Evolutionary conservation across 2,797 vertebrate genomes (phyloP).

Genomic region (Crax fasciolata): DNA sequence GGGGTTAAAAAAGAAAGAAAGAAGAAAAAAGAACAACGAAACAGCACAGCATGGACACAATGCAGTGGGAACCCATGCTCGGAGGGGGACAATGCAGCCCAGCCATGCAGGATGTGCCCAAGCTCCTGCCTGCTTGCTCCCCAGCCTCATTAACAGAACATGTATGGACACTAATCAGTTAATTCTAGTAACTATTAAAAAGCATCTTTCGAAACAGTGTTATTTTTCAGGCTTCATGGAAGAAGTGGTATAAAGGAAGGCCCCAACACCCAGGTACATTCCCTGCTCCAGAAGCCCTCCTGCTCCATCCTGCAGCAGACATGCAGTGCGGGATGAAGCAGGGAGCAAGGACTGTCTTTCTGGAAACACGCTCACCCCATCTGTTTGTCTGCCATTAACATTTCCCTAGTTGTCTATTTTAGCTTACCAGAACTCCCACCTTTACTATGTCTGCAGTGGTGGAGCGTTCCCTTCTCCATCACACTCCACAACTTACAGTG

Average conservation of each 20-base stretch:
- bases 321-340: fast-evolving
- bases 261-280: fast-evolving
- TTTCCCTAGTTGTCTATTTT: background rate
- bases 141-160: background rate
- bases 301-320: background rate
- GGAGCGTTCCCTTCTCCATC: background rate
- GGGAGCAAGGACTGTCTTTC: background rate
- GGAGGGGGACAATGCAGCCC: background rate
- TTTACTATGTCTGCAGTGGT: background rate
- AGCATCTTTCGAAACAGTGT: background rate
- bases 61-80: background rate
- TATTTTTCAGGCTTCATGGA: background rate
- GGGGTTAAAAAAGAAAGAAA: too few relatives aligned
- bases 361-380: background rate
- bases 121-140: background rate
- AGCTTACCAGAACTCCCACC: background rate
- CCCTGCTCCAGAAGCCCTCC: background rate
- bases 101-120: background rate
- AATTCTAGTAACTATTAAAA: background rate
- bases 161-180: background rate
- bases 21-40: background rate
- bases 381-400: background rate
- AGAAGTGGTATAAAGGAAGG: background rate
- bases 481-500: background rate
- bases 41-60: background rate